Evolutionary conservation across 2,888 invertebrate genomes (phyloP), one percentile per base, ranked within the genome.

Genomic region (Leptothorax acervorum): DNA sequence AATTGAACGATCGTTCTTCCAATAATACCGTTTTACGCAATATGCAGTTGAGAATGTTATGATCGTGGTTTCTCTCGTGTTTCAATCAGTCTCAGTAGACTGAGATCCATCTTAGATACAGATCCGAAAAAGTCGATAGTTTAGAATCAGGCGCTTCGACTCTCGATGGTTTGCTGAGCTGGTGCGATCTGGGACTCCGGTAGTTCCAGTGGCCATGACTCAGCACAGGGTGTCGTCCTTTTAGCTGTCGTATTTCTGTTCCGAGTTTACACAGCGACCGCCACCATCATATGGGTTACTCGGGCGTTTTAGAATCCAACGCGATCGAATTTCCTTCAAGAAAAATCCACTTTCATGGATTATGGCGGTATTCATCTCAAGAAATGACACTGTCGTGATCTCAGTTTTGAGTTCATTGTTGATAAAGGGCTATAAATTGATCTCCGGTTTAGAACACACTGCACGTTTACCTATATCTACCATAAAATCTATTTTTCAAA

Each of bases 251-350:
- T 90, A 92, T 91, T 90, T 91, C 88, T 88, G 87, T 85, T 86
- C 85, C 68, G 82, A 89, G 91, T 92, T 90, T 89, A 89, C 92
- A 91, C 91, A 88, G 84, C 90, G 85, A 85, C 85, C 88, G 83
- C 82, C 87, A 79, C 62, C 85, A 81, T 86, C 82, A 82, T 79
- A 76, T 23, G 23, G 42, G 31, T 78, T 83, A 51, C 60, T 51
- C 73, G 73, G 15, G 51, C 60, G 60, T 81, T 81, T 71, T 28
- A 81, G 73, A 81, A 28, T 81, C 79, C 73, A 48, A 51, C 12
- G 73, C 73, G 79, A 60, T 71, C 57, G 39, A 65, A 79, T 39
- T 60, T 39, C n/a, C 66, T 62, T 31, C 57, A 55, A 35, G 65
- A 57, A 60, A 71, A 76, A 86, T 88, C 88, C 57, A 82, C 84